Conservation (phyloP, 1,140 invertebrate species). For the Hylaeus volcanicus region DNA sequence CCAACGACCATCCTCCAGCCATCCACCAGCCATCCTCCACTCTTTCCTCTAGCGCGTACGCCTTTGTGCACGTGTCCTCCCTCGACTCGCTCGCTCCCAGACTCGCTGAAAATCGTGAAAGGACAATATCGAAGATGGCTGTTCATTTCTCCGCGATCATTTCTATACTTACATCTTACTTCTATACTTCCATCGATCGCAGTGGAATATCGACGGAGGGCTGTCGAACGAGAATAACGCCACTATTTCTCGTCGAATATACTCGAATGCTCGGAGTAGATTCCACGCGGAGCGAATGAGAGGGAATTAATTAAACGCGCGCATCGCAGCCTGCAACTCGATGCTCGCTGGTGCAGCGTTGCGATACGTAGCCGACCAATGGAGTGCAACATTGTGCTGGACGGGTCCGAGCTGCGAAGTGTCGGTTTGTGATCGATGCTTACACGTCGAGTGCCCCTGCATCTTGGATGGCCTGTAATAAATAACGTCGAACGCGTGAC, state of each 20-base stretch:
- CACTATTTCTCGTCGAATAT: conserved; percentile 3
- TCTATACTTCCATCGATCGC: background rate
- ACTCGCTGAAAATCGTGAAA: no score
- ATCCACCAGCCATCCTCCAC: no score
- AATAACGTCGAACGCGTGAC: background rate
- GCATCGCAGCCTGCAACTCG: conserved; percentile 30
- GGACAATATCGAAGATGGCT: no score
- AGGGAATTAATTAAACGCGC: conserved; percentile 38
- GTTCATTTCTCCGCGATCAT: no score
- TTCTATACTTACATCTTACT: no score
- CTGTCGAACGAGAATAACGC: background rate
- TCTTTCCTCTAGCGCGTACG: no score
- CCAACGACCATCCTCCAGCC: no score
- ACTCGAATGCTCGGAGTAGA: background rate
- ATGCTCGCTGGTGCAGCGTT: conserved; percentile 37
- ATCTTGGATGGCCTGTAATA: background rate
- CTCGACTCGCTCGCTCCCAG: no score
- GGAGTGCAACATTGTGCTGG: conserved; percentile 27
- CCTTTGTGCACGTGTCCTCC: no score
- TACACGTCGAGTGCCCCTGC: background rate
- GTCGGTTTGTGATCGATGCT: conserved; percentile 26
- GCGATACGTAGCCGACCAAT: conserved; percentile 32
- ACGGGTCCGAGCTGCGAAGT: conserved; percentile 14
- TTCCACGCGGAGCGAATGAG: background rate
- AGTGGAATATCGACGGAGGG: background rate